Evolutionary conservation across 2,888 invertebrate genomes (phyloP).

Genomic region (Drosophila maculinotata): DNA sequence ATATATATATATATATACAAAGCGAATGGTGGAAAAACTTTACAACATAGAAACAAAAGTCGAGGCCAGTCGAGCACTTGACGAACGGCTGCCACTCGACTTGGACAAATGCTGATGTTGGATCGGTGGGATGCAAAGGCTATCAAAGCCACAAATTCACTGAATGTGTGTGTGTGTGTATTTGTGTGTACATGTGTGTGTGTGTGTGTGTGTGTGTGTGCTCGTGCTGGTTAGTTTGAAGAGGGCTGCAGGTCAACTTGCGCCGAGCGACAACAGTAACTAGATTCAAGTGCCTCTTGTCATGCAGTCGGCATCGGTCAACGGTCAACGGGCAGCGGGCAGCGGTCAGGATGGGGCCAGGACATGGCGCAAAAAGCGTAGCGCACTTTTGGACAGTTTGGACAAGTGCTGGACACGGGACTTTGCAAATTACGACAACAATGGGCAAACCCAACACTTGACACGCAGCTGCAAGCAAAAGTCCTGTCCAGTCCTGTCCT

Average conservation of each 20-base stretch:
- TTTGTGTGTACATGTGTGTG: constrained; percentile 23
- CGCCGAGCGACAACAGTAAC: constrained; percentile 61
- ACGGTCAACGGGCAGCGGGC: constrained; percentile 7
- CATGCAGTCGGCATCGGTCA: constrained; percentile 31
- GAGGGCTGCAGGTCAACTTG: constrained; percentile 51
- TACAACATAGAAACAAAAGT: constrained; percentile 61
- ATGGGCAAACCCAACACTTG: constrained; percentile 1
- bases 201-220: constrained; percentile 22
- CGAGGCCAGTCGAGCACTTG: constrained; percentile 52
- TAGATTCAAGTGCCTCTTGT: constrained; percentile 65
- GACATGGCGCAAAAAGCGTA: constrained; percentile 27
- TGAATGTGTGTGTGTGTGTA: constrained; percentile 9
- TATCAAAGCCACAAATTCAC: constrained; percentile 58
- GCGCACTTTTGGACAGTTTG: constrained; percentile 16
- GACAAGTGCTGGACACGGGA: constrained; percentile 1
- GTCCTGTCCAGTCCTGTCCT: neutral
- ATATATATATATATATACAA: neutral
- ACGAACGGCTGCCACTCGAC: constrained; percentile 67
- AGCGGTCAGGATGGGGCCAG: constrained; percentile 30
- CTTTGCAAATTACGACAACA: constrained; percentile 28
- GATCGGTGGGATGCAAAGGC: constrained; percentile 49
- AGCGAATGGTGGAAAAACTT: constrained; percentile 47
- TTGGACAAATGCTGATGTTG: constrained; percentile 41
- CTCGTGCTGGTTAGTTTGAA: constrained; percentile 58
- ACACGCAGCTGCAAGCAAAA: neutral